Conservation (phyloP, 2,888 invertebrate species). For the Calameuta pallipes region DNA sequence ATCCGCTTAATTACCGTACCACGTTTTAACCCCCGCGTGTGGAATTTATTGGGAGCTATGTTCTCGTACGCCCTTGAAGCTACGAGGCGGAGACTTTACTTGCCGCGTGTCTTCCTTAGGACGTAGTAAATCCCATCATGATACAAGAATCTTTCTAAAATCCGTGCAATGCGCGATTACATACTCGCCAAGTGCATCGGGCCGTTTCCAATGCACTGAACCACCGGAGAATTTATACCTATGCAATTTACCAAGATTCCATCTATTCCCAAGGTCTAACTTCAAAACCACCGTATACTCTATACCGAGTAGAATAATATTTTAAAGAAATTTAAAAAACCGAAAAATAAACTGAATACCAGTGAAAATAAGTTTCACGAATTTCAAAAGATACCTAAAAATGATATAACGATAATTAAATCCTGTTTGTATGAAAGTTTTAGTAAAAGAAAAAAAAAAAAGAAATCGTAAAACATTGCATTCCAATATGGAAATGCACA, state of each 20-base stretch:
- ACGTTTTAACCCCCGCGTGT: neutral
- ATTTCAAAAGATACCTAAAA: neutral
- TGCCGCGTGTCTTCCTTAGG: neutral
- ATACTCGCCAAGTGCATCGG: neutral
- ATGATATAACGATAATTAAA: neutral
- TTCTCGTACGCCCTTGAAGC: neutral
- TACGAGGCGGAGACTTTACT: neutral
- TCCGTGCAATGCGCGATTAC: neutral
- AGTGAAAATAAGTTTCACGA: neutral
- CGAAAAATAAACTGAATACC: neutral
- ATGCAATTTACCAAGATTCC: neutral
- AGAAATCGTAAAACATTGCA: neutral
- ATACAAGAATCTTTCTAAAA: neutral
- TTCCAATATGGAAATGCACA: neutral
- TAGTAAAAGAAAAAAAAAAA: too few relatives aligned
- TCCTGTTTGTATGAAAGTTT: neutral
- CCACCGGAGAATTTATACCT: neutral
- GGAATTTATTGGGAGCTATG: slow-evolving; percentile 2
- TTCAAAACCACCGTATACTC: neutral
- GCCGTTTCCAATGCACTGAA: neutral
- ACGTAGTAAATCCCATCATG: neutral
- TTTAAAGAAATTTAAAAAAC: neutral
- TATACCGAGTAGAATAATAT: too few relatives aligned
- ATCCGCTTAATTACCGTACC: slow-evolving; percentile 15
- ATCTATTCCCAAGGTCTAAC: neutral